Evolutionary conservation across 2,797 vertebrate genomes (phyloP), one percentile per base, ranked within the genome.

Genomic region (Acanthopagrus latus): DNA sequence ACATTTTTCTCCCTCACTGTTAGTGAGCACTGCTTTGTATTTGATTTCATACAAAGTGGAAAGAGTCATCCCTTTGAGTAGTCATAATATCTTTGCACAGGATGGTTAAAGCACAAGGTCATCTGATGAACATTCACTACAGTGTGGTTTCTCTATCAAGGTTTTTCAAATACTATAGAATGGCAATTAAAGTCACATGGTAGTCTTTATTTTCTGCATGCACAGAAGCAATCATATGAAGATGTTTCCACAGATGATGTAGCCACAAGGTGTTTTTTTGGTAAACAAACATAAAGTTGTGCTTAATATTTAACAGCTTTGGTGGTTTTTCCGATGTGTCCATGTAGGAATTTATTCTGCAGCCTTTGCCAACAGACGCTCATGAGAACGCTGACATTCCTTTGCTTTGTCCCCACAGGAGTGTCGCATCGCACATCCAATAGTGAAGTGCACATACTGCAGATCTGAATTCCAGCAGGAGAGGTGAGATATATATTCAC

Each of bases 381-480:
- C 6, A 59, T 7, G 11, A 54, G 11, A 50, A n/a, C 21, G 20
- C 56, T 81, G 20, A 48, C 6, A 50, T 76, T 27, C 73, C n/a
- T 88, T 77, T 85, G 88, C 77, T 90, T 87, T 91, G 62, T 90
- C 70, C 72, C 27, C 64, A 6, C 25, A 98, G 98, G 98, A 99
- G 91, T 99, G 98, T 85, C 97, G 98, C 81, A 99, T 99, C 74
- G 98, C 98, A 1, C 98, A 99, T 88, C 98, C 98, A 38, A 98
- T 99, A 71, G 98, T 99, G 74, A 99, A 99, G 90, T 99, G 98
- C 91, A 99, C 98, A 18, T 99, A 95, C 92, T 99, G 98, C 95
- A 95, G 98, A 82, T 99, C 98, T 50, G 98, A 99, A 89, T 99
- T 99, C 90, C 98, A 99, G 85, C 98, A 99, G 89, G 98, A 99